These are phyloP conservation scores for Spilogale gracilis DNA, from an alignment of 2,113 vertebrate genomes.

Conservation along the genomic window DNA sequence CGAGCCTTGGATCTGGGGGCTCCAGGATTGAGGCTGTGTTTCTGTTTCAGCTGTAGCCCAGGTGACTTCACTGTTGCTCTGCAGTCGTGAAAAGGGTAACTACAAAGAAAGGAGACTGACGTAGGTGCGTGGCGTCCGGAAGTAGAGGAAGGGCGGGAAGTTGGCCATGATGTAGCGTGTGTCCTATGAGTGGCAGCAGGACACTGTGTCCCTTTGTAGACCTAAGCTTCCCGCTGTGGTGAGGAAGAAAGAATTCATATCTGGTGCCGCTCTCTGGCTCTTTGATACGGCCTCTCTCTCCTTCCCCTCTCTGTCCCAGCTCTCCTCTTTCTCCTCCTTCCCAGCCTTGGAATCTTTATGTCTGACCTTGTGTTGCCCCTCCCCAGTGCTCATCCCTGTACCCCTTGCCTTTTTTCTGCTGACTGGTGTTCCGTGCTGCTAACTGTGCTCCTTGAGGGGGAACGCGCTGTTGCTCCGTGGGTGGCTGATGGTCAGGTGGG, in stretches of 20 bases:
- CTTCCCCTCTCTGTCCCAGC: too few relatives aligned
- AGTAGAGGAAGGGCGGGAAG: not conserved
- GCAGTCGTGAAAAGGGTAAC: not conserved
- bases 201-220: not conserved
- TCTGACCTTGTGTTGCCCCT: not conserved
- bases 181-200: not conserved
- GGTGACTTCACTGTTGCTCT: not conserved
- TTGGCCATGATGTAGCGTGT: rapidly evolving
- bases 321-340: not conserved
- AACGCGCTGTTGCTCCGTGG: not conserved
- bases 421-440: not conserved
- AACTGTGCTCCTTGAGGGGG: not conserved
- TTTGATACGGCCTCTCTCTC: not conserved
- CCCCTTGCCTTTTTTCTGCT: not conserved
- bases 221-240: too few relatives aligned
- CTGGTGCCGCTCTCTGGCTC: not conserved
- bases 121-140: not conserved
- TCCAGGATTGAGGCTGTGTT: not conserved
- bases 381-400: too few relatives aligned
- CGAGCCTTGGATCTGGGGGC: not conserved
- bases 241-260: not conserved
- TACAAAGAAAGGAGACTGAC: not conserved
- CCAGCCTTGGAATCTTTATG: not conserved
- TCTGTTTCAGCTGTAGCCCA: not conserved
- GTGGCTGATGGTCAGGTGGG: too few relatives aligned